Conservation (phyloP, 2,888 invertebrate genomes). For the Tortrix viridana region DNA sequence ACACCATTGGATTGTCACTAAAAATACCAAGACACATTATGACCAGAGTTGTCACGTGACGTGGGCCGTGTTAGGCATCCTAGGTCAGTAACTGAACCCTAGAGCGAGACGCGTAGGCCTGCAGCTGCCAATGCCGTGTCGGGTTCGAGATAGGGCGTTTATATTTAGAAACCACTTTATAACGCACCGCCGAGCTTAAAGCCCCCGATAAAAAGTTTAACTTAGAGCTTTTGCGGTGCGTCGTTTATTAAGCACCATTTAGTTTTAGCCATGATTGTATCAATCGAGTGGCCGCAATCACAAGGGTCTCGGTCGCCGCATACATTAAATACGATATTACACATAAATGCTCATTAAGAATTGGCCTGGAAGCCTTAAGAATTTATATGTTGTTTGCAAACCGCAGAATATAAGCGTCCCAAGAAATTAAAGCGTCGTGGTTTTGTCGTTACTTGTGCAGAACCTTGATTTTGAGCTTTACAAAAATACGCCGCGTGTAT, state of each 20-base stretch:
- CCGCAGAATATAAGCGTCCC: slow-evolving; percentile 11
- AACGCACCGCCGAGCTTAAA: slow-evolving; percentile 77
- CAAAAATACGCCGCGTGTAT: neutral
- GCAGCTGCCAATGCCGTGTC: slow-evolving; percentile 82
- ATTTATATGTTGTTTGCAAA: slow-evolving; percentile 18
- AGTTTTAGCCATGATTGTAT: slow-evolving; percentile 79
- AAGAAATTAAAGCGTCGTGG: neutral
- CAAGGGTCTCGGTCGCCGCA: slow-evolving; percentile 49
- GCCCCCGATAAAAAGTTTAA: slow-evolving; percentile 78
- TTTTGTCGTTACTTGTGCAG: neutral
- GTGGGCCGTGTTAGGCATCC: neutral
- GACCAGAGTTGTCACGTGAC: too few relatives aligned
- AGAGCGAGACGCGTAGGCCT: slow-evolving; percentile 66
- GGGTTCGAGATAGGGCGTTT: slow-evolving; percentile 72
- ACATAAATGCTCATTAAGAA: slow-evolving; percentile 30
- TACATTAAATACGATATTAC: slow-evolving; percentile 33
- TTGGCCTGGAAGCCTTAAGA: slow-evolving; percentile 8
- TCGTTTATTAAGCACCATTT: slow-evolving; percentile 78
- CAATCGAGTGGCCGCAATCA: slow-evolving; percentile 57
- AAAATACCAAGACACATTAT: too few relatives aligned
- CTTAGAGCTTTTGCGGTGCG: slow-evolving; percentile 71
- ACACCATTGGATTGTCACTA: too few relatives aligned
- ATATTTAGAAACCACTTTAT: slow-evolving; percentile 84
- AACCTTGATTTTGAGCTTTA: neutral
- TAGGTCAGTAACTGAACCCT: slow-evolving; percentile 33